phyloP scores from a whole-genome alignment of 2,113 vertebrate genomes.

The Odocoileus hemionus region DNA sequence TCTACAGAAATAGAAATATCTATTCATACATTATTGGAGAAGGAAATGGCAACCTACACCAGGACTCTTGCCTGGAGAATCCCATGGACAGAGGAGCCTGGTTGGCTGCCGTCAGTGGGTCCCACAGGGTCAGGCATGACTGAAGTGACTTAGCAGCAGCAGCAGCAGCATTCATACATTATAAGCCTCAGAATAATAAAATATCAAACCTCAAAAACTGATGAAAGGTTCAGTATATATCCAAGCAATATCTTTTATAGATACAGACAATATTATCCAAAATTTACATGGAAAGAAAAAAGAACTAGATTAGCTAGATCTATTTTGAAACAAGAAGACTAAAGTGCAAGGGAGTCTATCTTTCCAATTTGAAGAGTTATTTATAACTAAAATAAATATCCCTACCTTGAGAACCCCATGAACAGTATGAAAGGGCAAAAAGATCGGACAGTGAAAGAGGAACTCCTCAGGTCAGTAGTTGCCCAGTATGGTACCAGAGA shows the following conservation, averaged over 20 bases:
- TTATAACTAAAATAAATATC: background rate
- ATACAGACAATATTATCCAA: background rate
- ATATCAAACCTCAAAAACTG: background rate
- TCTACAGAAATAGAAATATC: background rate
- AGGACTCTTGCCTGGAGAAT: background rate
- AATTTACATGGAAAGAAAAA: background rate
- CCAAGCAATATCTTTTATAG: background rate
- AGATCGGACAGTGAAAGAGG: background rate
- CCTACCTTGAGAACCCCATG: background rate
- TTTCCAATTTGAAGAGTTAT: background rate
- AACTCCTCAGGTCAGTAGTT: background rate
- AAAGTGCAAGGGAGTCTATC: background rate
- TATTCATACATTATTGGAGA: background rate
- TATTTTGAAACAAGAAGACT: background rate
- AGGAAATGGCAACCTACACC: background rate
- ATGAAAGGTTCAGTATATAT: background rate
- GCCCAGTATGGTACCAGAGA: background rate
- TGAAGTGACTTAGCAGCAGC: background rate
- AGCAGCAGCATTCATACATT: background rate
- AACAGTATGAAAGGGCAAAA: background rate
- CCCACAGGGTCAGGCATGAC: rapidly evolving
- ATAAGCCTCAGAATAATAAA: background rate
- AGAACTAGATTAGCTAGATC: background rate
- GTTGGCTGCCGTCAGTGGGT: background rate
- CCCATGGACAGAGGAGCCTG: background rate